phyloP scores from a whole-genome alignment of 1,140 invertebrate genomes.

The Cydia amplana region DNA sequence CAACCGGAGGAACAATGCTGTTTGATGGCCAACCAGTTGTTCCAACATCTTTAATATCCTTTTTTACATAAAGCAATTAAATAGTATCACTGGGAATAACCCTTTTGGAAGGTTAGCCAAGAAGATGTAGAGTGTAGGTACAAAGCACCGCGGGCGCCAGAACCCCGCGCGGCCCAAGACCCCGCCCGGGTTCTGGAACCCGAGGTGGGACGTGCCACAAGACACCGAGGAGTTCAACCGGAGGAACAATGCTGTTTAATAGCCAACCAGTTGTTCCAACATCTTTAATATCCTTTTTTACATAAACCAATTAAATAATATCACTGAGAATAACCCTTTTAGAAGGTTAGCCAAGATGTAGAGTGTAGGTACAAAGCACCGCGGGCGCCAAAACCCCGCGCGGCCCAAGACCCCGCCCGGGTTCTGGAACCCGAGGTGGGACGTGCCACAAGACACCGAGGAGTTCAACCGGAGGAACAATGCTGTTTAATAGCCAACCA shows the following conservation, averaged over 20 bases:
- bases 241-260: conserved; percentile 57
- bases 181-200: conserved; percentile 70
- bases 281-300: too few relatives aligned
- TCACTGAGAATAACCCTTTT: too few relatives aligned
- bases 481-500: conserved; percentile 38
- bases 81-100: too few relatives aligned
- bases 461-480: conserved; percentile 71
- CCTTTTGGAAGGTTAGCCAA: too few relatives aligned
- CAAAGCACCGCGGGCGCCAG: conserved; percentile 62
- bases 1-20: conserved; percentile 64
- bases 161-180: conserved; percentile 64
- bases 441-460: conserved; percentile 66
- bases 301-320: too few relatives aligned
- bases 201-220: conserved; percentile 64
- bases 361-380: conserved; percentile 72
- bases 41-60: too few relatives aligned
- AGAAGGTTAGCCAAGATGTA: conserved; percentile 65
- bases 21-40: conserved; percentile 27
- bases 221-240: conserved; percentile 72
- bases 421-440: conserved; percentile 73
- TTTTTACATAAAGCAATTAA: too few relatives aligned
- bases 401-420: conserved; percentile 61
- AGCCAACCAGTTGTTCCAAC: background rate
- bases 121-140: conserved; percentile 74
- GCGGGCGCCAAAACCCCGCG: conserved; percentile 60